Base-by-base conservation (phyloP, 1,140 invertebrate genomes). In the Drosophila mauritiana region DNA sequence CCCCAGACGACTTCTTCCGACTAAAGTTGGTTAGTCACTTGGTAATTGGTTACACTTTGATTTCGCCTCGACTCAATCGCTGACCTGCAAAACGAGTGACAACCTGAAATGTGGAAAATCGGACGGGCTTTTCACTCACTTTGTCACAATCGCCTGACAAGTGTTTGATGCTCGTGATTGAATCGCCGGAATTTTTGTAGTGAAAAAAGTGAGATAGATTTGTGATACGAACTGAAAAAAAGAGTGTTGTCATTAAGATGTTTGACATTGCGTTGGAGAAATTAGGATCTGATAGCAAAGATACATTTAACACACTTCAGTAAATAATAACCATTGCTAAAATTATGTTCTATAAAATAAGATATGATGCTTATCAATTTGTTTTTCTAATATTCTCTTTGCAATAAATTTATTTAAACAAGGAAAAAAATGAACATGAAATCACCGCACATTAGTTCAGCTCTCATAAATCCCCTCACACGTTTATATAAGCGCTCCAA, bases 1-100 rank as follows among this genome's bases (percentile, higher is more conserved):
- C 31, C 56, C 45, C 59, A 36, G 45, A 45, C 34, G 31, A 15
- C 40, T 48, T 63, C 48, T 55, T 70, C 52, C 67, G 36, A 40
- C 65, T 49, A 20, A 53, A 53, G 37, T 65, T 42, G 42, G 62
- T 64, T 64, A 45, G 31, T 57, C 34, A 39, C 67, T 62, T 39
- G 1, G 39, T 74, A 75, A 75, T 75, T 75, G 59, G 73, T 57
- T 74, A 36, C 34, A 73, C 70, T 65, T 68, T 65, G 59, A 52
- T 65, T 51, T 72, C 15, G 67, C 69, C 49, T 52, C 68, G 52
- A 40, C 27, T 69, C 51, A 15, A 73, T 63, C 37, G 59, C 36
- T 76, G 53, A 67, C 68, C 68, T 53, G 68, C 52, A 70, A 48
- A 70, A 43, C 68, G 52, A 70, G 64, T 70, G 64, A 72, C 67